Evolutionary conservation across 2,797 vertebrate species (phyloP).

Genomic region (Takifugu ocellatus): DNA sequence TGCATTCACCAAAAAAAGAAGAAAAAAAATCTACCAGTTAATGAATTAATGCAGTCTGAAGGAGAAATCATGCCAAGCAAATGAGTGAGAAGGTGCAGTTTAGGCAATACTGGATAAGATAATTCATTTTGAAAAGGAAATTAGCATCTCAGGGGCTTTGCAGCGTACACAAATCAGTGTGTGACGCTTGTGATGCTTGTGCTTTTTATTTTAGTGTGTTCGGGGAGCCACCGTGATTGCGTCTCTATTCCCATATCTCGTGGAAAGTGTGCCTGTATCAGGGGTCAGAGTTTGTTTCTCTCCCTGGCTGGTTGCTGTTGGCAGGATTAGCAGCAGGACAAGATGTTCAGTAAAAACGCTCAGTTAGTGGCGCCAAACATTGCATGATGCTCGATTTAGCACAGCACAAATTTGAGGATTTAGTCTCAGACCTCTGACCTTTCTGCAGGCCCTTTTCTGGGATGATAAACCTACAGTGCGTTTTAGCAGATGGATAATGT

Average conservation of each 20-base stretch:
- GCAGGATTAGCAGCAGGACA: conserved; percentile 74
- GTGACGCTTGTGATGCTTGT: neutral
- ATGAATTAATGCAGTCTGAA: conserved; percentile 39
- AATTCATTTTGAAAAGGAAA: neutral
- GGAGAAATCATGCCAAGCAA: conserved; percentile 30
- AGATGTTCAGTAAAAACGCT: conserved; percentile 73
- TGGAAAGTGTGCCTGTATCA: conserved; percentile 36
- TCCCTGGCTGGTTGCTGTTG: conserved; percentile 69
- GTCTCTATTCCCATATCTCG: conserved; percentile 25
- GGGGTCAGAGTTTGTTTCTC: conserved; percentile 66
- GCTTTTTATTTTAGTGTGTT: conserved; percentile 8
- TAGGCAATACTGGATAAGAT: no score
- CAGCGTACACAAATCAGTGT: neutral
- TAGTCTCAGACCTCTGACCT: conserved; percentile 65
- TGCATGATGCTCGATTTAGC: conserved; percentile 75
- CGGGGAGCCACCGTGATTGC: neutral
- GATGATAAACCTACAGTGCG: conserved; percentile 55
- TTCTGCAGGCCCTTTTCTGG: conserved; percentile 59
- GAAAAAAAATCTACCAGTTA: conserved; percentile 33
- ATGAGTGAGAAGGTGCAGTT: no score
- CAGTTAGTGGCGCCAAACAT: conserved; percentile 65
- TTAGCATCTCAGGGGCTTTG: no score
- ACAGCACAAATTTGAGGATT: conserved; percentile 71
- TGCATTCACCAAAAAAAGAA: neutral
- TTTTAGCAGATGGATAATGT: conserved; percentile 70